phyloP scores from a whole-genome alignment of 2,888 invertebrate genomes.

The Sicus ferrugineus region DNA sequence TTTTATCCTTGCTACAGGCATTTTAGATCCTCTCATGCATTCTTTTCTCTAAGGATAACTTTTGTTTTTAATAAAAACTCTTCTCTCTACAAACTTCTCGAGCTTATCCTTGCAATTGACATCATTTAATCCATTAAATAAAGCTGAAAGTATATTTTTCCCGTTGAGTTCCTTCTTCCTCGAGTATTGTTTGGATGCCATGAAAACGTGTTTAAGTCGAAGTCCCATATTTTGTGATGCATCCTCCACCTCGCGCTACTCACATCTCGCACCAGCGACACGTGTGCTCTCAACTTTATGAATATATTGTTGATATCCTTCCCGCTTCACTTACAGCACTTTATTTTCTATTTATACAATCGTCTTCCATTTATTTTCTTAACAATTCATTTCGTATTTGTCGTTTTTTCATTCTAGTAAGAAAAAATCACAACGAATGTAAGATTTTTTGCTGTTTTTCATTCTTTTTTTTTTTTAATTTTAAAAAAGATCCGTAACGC shows the following conservation, averaged over 20 bases:
- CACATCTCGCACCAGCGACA: not conserved
- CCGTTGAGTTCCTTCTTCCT: conserved; percentile 18
- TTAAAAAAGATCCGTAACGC: conserved; percentile 13
- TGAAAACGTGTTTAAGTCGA: conserved; percentile 30
- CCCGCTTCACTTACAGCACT: conserved; percentile 1
- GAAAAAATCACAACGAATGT: not conserved
- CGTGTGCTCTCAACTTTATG: conserved; percentile 1
- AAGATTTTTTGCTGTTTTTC: not conserved
- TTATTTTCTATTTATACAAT: conserved; percentile 26
- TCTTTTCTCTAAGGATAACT: too few species aligned
- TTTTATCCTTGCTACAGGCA: too few species aligned
- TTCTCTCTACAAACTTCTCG: too few species aligned
- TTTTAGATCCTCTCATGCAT: too few species aligned
- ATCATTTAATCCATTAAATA: conserved; percentile 14
- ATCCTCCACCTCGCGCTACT: not conserved
- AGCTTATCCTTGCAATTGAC: conserved; percentile 29
- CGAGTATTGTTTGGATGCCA: conserved; percentile 22
- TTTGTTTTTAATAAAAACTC: too few species aligned
- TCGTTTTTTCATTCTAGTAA: not conserved
- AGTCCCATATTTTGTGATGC: not conserved
- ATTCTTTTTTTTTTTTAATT: conserved; percentile 8
- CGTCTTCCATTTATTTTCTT: conserved; percentile 10
- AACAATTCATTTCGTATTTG: not conserved
- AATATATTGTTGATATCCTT: conserved; percentile 14
- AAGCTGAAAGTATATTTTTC: not conserved